phyloP scores from a whole-genome alignment of 2,888 invertebrate species.

The Cheiracanthium punctorium region DNA sequence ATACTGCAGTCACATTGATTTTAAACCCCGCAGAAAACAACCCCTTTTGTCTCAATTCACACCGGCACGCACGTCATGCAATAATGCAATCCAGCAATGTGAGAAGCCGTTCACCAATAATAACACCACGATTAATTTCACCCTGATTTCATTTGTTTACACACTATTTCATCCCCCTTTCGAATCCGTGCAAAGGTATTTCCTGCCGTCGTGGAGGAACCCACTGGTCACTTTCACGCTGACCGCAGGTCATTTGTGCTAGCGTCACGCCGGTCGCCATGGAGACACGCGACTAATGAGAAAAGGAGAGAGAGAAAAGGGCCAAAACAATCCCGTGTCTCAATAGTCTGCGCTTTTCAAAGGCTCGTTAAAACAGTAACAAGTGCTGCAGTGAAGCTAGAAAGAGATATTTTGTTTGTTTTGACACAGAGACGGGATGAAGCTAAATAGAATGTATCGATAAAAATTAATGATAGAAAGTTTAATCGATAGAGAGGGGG shows the following conservation, averaged over 20 bases:
- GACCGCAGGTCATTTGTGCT: slow-evolving; percentile 2
- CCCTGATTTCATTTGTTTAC: neutral
- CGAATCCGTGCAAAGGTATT: neutral
- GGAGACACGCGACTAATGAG: neutral
- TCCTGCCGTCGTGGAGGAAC: neutral
- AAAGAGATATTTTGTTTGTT: neutral
- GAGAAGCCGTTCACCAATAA: no score
- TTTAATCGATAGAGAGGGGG: no score
- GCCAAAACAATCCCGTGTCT: neutral
- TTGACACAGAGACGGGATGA: neutral
- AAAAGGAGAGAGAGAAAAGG: neutral
- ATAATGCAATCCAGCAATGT: no score
- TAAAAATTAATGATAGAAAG: no score
- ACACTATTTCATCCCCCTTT: neutral
- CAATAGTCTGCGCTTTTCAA: neutral
- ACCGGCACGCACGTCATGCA: no score
- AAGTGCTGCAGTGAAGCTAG: neutral
- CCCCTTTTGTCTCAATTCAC: no score
- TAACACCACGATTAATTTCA: no score
- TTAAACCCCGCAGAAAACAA: no score
- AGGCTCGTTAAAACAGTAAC: neutral
- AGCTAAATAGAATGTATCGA: neutral
- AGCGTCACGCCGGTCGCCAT: neutral
- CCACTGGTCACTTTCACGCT: neutral
- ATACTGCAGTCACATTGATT: no score